Evolutionary conservation across 2,113 vertebrate species (phyloP).

Genomic region (Epinephelus lanceolatus): DNA sequence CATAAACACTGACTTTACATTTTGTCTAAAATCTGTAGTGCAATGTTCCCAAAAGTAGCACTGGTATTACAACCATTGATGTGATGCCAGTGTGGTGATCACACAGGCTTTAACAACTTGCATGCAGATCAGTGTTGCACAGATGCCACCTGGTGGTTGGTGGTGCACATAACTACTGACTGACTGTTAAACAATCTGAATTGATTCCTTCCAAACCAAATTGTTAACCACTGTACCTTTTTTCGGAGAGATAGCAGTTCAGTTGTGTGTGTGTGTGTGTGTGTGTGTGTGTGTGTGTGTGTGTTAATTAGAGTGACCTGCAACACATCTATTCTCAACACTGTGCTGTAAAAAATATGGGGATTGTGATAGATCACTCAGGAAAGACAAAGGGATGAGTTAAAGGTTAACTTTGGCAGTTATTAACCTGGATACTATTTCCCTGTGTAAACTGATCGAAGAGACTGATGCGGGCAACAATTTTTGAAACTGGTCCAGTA

Average conservation of each 20-base stretch:
- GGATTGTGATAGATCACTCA: slow-evolving; percentile 89
- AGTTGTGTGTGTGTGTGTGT: slow-evolving; percentile 10
- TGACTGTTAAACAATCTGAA: neutral
- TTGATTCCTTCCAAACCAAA: neutral
- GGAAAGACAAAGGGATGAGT: slow-evolving; percentile 71
- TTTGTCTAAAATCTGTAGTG: too few relatives aligned
- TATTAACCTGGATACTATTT: too few relatives aligned
- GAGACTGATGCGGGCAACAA: too few relatives aligned
- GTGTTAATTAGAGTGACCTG: slow-evolving; percentile 80
- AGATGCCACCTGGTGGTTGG: neutral
- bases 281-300: too few relatives aligned
- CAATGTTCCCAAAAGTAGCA: too few relatives aligned
- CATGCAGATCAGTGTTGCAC: neutral
- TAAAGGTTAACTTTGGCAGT: too few relatives aligned
- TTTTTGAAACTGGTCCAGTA: too few relatives aligned
- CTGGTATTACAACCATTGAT: too few relatives aligned
- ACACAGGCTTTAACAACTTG: neutral
- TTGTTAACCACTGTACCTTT: neutral
- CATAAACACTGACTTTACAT: too few relatives aligned
- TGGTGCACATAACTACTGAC: neutral
- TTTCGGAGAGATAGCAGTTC: neutral
- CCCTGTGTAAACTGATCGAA: too few relatives aligned
- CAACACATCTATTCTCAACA: slow-evolving; percentile 88
- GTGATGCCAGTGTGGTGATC: neutral
- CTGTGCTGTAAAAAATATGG: slow-evolving; percentile 91